Percentiles rank a stretch among this genome's conserved stretches.
These are phyloP conservation scores for Chromoteleia sp. DNA, from an alignment of 2,888 invertebrate species.

Conservation along the genomic window DNA sequence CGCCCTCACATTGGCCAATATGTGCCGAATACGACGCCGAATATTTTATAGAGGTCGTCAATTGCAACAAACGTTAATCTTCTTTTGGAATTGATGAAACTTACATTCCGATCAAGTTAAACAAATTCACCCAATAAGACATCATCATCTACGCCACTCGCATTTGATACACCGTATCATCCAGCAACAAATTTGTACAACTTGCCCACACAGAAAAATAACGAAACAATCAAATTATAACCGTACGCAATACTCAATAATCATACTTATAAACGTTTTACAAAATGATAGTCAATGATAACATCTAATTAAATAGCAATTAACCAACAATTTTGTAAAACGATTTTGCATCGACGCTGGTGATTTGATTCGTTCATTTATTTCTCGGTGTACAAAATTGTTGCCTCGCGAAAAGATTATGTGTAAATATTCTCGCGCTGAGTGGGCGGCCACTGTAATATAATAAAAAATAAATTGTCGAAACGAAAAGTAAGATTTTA, in stretches of 20 bases:
- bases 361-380: neutral
- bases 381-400: neutral
- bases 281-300: constrained; percentile 32
- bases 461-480: neutral
- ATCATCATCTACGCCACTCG: neutral
- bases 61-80: constrained; percentile 82
- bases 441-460: constrained; percentile 1
- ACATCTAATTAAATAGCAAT: constrained; percentile 7
- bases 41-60: constrained; percentile 83
- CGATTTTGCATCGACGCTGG: neutral
- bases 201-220: neutral
- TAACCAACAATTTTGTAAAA: constrained; percentile 10
- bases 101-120: neutral
- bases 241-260: neutral
- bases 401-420: neutral
- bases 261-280: neutral
- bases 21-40: constrained; percentile 83
- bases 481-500: too few relatives aligned
- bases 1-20: constrained; percentile 83
- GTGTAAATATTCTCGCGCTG: neutral
- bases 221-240: neutral
- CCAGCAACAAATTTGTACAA: neutral
- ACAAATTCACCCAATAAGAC: constrained; percentile 4
- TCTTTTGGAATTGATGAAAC: constrained; percentile 82
- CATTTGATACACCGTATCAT: constrained; percentile 1